Evolutionary conservation across 2,888 invertebrate species (phyloP), one percentile per base, ranked within the genome.

Genomic region (Beris chalybata): DNA sequence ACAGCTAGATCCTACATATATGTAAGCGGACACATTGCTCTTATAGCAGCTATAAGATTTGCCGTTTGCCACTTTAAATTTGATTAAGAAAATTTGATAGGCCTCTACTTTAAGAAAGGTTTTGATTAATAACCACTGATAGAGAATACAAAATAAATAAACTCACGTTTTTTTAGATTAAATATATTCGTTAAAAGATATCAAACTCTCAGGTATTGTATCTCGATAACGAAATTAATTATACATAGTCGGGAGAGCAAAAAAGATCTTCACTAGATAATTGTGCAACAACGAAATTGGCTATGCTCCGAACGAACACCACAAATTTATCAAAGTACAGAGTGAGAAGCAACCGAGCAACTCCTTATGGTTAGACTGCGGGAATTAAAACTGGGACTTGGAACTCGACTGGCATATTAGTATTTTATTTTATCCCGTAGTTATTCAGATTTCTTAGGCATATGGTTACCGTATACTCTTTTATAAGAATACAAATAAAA

Each of bases 141-240:
- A 71, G 69, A 53, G 64, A 38, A 67, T 70, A 66, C 70, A 72
- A 72, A 72, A 71, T 72, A 71, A 72, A 72, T 72, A 72, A 71
- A 71, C 71, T 71, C 72, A 72, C 71, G 72, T 69, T 71, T 67
- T 22, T 70, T 70, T 69, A 71, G 72, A 72, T 72, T 71, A 69
- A 71, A 71, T 71, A 71, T 71, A 71, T 72, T 72, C 72, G 71
- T 72, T 72, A 72, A 71, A 69, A 72, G 72, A 71, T 72, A 66
- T 70, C 69, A 70, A 71, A 71, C 70, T 59, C 64, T 38, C 61
- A 64, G 69, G 67, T 70, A 71, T 72, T 72, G 71, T 71, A 72
- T 72, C 72, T 72, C 71, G 72, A 72, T 72, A 72, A 70, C 66
- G 56, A 72, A 72, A 72, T 72, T 72, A 72, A 72, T 72, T 72